Conservation (phyloP, 1,140 invertebrate species). For the Caenorhabditis latens region DNA sequence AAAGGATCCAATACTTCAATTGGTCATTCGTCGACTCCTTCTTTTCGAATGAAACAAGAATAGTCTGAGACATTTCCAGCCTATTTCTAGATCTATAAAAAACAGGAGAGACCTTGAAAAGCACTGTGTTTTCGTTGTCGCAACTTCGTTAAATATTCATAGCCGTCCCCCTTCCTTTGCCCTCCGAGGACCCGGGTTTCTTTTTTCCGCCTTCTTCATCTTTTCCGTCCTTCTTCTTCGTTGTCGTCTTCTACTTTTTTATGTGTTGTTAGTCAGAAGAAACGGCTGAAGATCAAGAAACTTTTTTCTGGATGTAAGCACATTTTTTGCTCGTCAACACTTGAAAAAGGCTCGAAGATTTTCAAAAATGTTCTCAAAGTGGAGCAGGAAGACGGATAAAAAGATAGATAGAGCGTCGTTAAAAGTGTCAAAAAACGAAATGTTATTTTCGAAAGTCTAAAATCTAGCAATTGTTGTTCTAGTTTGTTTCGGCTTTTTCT, state of each 20-base stretch:
- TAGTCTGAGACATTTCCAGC: no score
- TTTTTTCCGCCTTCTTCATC: conserved; percentile 33
- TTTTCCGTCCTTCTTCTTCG: conserved; percentile 6
- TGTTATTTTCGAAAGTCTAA: conserved; percentile 8
- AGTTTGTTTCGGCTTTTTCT: conserved; percentile 13
- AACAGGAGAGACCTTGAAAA: not conserved
- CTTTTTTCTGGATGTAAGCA: conserved; percentile 33
- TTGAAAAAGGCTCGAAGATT: conserved; percentile 32
- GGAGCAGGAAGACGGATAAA: not conserved
- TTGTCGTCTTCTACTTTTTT: conserved; percentile 28
- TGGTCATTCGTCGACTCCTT: no score
- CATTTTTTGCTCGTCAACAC: conserved; percentile 52
- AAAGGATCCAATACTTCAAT: no score
- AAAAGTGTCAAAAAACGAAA: conserved; percentile 42
- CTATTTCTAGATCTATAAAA: not conserved
- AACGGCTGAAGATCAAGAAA: conserved; percentile 56
- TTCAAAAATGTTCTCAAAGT: conserved; percentile 40
- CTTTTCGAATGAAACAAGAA: no score
- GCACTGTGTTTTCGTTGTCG: conserved; percentile 49
- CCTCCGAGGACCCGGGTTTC: conserved; percentile 23
- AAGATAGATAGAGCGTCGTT: conserved; percentile 1
- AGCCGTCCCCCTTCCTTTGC: conserved; percentile 13
- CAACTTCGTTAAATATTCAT: conserved; percentile 54
- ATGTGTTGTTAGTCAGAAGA: conserved; percentile 46
- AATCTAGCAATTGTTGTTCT: not conserved